Conservation (phyloP, 2,888 invertebrate species). For the Thymelicus acteon region DNA sequence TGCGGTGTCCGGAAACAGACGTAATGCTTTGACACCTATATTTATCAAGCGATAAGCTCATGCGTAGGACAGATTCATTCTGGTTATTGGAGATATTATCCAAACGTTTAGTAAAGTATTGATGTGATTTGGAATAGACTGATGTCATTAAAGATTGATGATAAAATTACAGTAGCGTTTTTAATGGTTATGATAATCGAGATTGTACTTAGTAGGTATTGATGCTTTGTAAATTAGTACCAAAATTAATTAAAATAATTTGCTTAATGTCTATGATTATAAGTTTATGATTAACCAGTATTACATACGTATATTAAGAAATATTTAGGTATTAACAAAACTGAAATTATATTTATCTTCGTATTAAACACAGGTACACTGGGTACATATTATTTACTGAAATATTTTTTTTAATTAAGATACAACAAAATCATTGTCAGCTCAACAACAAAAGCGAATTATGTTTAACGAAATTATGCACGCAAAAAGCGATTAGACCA, state of each 20-base stretch:
- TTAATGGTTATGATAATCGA: neutral
- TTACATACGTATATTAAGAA: no score
- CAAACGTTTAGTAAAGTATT: slow-evolving; percentile 2
- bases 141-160: neutral
- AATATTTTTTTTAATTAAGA: no score
- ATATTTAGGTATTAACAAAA: no score
- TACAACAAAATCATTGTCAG: neutral
- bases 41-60: slow-evolving; percentile 27
- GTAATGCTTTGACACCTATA: slow-evolving; percentile 39
- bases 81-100: slow-evolving; percentile 20
- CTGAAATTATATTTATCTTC: no score
- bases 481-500: slow-evolving; percentile 27
- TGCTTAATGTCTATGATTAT: no score
- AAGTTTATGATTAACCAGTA: no score
- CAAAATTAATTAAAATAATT: no score
- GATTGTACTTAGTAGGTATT: no score
- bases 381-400: no score
- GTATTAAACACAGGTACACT: no score
- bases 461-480: slow-evolving; percentile 18
- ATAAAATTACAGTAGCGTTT: neutral
- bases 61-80: slow-evolving; percentile 25
- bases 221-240: no score
- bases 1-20: slow-evolving; percentile 42
- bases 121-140: slow-evolving; percentile 10
- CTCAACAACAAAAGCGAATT: neutral